phyloP scores from a whole-genome alignment of 2,888 invertebrate genomes.

The Pandemis corylana region DNA sequence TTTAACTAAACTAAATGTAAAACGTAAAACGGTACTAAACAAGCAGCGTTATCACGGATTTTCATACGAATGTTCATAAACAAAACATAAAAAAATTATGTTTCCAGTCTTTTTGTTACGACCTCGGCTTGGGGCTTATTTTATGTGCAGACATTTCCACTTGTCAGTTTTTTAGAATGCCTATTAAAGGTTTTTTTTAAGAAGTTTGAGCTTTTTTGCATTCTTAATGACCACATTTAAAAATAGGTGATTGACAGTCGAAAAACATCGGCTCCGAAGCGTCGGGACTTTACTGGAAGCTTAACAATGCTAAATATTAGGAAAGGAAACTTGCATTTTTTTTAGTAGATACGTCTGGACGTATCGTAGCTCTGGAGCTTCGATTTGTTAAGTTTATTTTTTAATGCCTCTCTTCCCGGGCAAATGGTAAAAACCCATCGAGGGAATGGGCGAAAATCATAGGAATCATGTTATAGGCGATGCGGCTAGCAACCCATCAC shows the following conservation, averaged over 20 bases:
- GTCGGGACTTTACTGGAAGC: background rate
- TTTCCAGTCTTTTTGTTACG: conserved; percentile 33
- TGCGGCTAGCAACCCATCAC: no score
- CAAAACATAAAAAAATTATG: conserved; percentile 35
- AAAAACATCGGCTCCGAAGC: background rate
- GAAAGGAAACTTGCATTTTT: background rate
- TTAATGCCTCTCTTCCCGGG: no score
- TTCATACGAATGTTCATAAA: conserved; percentile 25
- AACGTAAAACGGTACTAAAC: conserved; percentile 20
- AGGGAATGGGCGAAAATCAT: no score
- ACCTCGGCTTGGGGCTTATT: conserved; percentile 23
- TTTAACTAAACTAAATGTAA: conserved; percentile 15
- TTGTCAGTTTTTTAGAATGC: conserved; percentile 37
- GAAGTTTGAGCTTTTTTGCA: conserved; percentile 20
- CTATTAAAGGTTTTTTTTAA: conserved; percentile 28
- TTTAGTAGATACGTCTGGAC: no score
- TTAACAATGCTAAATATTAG: background rate
- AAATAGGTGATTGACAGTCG: conserved; percentile 25
- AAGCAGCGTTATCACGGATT: conserved; percentile 27
- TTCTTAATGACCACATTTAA: conserved; percentile 18
- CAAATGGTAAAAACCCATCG: no score
- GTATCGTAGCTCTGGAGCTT: no score
- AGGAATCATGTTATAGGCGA: no score
- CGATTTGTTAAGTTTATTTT: no score
- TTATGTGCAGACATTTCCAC: conserved; percentile 25